These are phyloP conservation scores for Garra rufa DNA, from an alignment of 2,113 vertebrate genomes.

Conservation along the genomic window DNA sequence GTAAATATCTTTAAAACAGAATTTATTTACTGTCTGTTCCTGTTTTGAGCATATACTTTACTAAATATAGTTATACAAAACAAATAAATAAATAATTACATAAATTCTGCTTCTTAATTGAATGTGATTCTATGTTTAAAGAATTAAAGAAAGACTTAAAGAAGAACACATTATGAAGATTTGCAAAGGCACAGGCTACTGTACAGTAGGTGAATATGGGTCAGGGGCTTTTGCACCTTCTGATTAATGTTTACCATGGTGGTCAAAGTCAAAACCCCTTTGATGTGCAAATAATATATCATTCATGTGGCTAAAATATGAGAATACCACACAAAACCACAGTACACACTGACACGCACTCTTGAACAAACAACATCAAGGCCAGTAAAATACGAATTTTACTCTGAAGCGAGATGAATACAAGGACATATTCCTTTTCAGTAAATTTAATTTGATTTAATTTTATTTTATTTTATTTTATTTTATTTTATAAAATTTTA, in stretches of 20 bases:
- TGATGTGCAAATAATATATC: not conserved
- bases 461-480: no score
- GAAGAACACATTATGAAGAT: not conserved
- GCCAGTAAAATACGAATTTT: not conserved
- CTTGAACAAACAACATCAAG: not conserved
- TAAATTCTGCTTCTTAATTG: not conserved
- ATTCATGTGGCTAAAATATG: not conserved
- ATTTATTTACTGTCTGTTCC: not conserved
- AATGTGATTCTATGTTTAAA: not conserved
- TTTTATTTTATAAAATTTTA: no score
- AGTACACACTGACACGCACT: not conserved
- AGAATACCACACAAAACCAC: slow-evolving; percentile 24
- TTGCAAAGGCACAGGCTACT: not conserved
- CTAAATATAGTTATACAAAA: not conserved
- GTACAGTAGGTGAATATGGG: not conserved
- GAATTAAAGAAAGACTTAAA: not conserved
- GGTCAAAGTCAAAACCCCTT: not conserved
- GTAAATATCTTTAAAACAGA: not conserved
- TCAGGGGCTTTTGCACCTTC: not conserved
- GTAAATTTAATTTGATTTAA: not conserved
- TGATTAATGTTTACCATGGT: not conserved
- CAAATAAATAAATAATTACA: no score
- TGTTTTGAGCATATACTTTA: not conserved
- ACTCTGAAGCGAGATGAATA: not conserved
- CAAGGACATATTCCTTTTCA: not conserved